Evolutionary conservation across 30 jellyfish, hydroid and myxozoan species (phyloP), one percentile per base, ranked within the genome.

Genomic region (Turritopsis rubra): DNA sequence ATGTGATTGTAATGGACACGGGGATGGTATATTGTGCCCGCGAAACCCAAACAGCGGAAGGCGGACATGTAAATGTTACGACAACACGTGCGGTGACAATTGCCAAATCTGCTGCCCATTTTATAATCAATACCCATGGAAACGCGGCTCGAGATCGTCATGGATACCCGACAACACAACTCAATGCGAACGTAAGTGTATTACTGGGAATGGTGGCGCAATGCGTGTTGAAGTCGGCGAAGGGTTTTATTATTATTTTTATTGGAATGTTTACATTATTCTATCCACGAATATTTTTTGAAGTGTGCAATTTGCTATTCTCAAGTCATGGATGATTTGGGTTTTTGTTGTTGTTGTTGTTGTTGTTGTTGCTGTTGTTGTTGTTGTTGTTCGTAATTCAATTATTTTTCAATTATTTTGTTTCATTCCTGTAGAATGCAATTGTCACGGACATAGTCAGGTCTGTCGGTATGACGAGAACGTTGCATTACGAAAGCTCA

Each of bases 1-100:
- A 1, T 93, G 99, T 71, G 95, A 93, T 81, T 93, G 99, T 85
- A 88, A 71, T 66, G 99, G 99, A 4, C 99, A 93, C 85, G 99
- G 96, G 16, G 86, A 93, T 80, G 99, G 99, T 19, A 21, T 53
- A 13, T 28, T 71, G 27, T 93, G 99, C 60, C 99, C 99, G 8
- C 68, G 85, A 8, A 86, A 93, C 75, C 60, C 89, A 16, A n/a
- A 29, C 20, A 88, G 94, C 53, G 96, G 95, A 17, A 65, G 9
- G 28, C 78, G 99, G 27, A 95, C 85, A 23, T 93, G 99, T 82
- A 86, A 52, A 21, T 93, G 99, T 79, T 70, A 41, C 23, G 99
- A 89, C 52, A 93, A 93, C 71, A 93, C 99, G 0, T 93, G 99
- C 71, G 99, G 99, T 20, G 73, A 68, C 13, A 79, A 86, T 28